Evolutionary conservation across 2,113 vertebrate species (phyloP), one percentile per base, ranked within the genome.

Genomic region (Crotophaga sulcirostris): DNA sequence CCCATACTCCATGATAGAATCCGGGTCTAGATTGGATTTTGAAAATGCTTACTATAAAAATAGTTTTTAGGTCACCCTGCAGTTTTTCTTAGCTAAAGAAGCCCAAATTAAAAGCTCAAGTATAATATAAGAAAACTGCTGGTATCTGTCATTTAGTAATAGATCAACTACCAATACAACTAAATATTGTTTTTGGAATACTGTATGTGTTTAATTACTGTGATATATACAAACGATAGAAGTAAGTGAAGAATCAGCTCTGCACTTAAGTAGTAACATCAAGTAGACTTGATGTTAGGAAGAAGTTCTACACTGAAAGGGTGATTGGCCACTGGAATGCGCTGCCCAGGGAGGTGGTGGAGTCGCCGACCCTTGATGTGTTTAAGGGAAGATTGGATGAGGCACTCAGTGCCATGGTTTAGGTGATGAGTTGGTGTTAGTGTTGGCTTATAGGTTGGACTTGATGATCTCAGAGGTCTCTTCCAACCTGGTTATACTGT

Each of bases 191-290:
- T 87, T 70, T 45, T 76, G 26, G 33, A n/a, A 64, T 21, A 24
- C 38, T 59, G 20, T 14, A 19, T 51, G 31, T 70, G 44, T 84
- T 91, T 88, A 45, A 55, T 86, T 87, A 29, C 38, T 64, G 0
- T 0, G 1, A 28, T n/a, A 29, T 14, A 26, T 36, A 59, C 56
- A 83, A 58, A 45, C 29, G 36, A 55, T 75, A n/a, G 44, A 58
- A 78, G 26, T 40, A 56, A 68, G 25, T 80, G n/a, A 80, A 86
- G 66, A 67, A 85, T 52, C 51, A 45, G 34, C 26, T 70, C 13
- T 0, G 47, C 47, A 23, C 47, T 49, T 49, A 49, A 49, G 47
- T 49, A 21, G 17, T 23, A 23, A 0, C 23, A n/a, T n/a, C n/a
- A n/a, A n/a, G n/a, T n/a, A n/a, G n/a, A n/a, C n/a, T n/a, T n/a